These are phyloP conservation scores for Diceros bicornis DNA, from an alignment of 2,797 vertebrate species.

Conservation along the genomic window DNA sequence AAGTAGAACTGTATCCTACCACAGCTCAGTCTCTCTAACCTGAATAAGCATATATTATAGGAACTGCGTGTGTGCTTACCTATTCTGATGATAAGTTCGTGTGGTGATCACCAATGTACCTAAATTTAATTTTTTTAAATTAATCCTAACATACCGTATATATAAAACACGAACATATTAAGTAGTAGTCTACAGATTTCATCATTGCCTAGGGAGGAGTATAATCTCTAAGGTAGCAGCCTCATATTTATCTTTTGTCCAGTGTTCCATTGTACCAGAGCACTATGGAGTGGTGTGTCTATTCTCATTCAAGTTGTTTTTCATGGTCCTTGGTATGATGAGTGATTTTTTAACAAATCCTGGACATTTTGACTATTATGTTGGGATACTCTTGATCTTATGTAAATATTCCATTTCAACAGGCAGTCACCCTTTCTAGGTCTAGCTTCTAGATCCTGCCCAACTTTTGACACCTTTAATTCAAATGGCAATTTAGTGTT, in stretches of 20 bases:
- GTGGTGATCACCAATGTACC: neutral
- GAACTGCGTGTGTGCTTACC: neutral
- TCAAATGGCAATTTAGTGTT: conserved; percentile 13
- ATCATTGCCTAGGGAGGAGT: neutral
- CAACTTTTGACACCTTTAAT: neutral
- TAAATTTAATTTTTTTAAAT: neutral
- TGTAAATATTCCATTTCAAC: neutral
- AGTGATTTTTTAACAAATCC: neutral
- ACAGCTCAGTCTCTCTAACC: neutral
- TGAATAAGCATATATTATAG: neutral
- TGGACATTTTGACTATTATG: neutral
- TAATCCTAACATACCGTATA: neutral
- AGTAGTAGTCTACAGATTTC: neutral
- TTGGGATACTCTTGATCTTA: neutral
- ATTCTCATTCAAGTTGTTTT: neutral
- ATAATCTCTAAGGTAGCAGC: neutral
- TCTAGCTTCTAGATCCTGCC: neutral
- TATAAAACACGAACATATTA: neutral
- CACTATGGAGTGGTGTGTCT: neutral
- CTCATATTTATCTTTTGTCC: neutral
- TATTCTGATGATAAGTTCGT: neutral
- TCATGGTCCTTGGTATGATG: neutral
- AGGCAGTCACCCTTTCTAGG: neutral
- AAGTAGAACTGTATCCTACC: neutral
- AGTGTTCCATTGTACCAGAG: neutral